Conservation (phyloP, 2,888 invertebrate genomes). For the Cataglyphis livida region DNA sequence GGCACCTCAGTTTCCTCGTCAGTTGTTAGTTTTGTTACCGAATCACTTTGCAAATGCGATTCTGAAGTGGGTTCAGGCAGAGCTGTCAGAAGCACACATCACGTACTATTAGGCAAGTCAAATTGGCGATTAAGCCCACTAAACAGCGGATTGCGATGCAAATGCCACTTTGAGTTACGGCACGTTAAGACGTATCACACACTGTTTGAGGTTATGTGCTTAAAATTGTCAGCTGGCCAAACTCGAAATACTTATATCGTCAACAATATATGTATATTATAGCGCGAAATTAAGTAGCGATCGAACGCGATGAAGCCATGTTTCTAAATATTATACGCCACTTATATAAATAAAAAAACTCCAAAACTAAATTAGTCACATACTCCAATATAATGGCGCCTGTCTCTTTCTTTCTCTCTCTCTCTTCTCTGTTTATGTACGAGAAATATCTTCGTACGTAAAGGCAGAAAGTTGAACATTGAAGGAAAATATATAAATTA, state of each 20-base stretch:
- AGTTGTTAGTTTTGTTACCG: constrained; percentile 74
- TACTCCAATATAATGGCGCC: constrained; percentile 62
- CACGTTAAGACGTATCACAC: background rate
- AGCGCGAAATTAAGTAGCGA: constrained; percentile 11
- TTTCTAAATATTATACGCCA: background rate
- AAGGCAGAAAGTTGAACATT: constrained; percentile 1
- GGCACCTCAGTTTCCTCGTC: constrained; percentile 83
- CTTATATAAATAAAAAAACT: constrained; percentile 13
- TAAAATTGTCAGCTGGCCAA: constrained; percentile 51
- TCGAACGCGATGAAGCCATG: background rate
- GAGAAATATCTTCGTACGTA: constrained; percentile 34
- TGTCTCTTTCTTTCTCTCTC: background rate
- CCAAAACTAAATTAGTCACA: constrained; percentile 49
- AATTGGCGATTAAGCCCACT: background rate
- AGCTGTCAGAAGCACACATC: constrained; percentile 63
- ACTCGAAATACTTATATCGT: constrained; percentile 6
- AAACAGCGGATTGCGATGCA: background rate
- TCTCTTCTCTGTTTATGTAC: constrained; percentile 39
- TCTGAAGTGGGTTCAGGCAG: constrained; percentile 76
- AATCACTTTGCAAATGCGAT: constrained; percentile 76
- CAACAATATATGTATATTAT: constrained; percentile 1
- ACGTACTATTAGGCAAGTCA: constrained; percentile 35
- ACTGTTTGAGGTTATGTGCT: constrained; percentile 65
- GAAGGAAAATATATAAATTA: constrained; percentile 5
- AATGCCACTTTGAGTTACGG: background rate